A percentile compares a stretch with the other conserved stretches of the same genome.
These are phyloP conservation scores for Thyatira batis DNA, from an alignment of 2,888 invertebrate species.

Conservation along the genomic window DNA sequence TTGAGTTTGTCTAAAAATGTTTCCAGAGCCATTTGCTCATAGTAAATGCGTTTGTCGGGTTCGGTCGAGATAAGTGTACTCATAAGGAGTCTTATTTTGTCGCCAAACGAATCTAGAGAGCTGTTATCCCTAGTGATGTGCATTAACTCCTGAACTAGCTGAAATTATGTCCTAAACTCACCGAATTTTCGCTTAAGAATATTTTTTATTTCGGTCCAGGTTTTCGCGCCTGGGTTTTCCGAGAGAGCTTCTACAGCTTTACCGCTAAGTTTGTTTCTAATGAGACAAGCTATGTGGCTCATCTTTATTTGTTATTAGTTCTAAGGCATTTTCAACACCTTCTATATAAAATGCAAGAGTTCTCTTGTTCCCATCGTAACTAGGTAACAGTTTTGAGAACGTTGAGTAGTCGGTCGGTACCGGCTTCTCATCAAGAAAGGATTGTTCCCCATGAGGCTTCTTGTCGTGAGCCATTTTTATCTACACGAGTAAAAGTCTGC, in stretches of 20 bases:
- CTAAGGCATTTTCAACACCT: constrained; percentile 25
- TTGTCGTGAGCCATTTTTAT: constrained; percentile 13
- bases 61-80: constrained; percentile 4
- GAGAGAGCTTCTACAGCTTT: constrained; percentile 19
- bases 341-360: constrained; percentile 26
- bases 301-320: constrained; percentile 12
- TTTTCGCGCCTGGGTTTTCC: constrained; percentile 7
- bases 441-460: constrained; percentile 4
- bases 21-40: constrained; percentile 26
- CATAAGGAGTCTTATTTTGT: constrained; percentile 15
- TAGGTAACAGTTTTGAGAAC: constrained; percentile 20
- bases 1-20: constrained; percentile 23
- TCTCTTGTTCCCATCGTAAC: constrained; percentile 29
- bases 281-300: constrained; percentile 21
- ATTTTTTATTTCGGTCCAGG: constrained; percentile 20
- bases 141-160: constrained; percentile 22
- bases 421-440: neutral
- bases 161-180: constrained; percentile 20
- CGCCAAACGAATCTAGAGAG: constrained; percentile 10
- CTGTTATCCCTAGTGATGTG: constrained; percentile 9
- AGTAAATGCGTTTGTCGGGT: constrained; percentile 9
- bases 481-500: neutral
- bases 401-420: constrained; percentile 5
- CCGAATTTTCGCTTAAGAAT: constrained; percentile 17
- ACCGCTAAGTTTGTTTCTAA: constrained; percentile 25